A percentile compares a stretch with the other conserved stretches of the same genome.
These are phyloP conservation scores for Suillia variegata DNA, from an alignment of 2,888 invertebrate genomes.

Conservation along the genomic window DNA sequence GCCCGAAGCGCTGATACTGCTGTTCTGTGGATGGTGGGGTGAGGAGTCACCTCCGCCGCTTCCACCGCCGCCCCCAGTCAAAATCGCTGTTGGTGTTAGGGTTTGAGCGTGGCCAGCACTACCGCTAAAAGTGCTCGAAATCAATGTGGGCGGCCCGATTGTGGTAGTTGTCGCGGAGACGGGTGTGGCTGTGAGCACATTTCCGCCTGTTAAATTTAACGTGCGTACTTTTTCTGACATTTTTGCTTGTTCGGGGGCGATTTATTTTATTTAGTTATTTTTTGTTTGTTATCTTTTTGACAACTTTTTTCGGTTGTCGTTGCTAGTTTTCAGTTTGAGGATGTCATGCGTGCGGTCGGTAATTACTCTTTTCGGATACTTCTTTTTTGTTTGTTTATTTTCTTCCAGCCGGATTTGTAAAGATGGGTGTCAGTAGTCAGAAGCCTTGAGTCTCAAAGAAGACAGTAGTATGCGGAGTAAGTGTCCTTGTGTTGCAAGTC, in stretches of 20 bases:
- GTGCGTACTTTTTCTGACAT: conserved; percentile 18
- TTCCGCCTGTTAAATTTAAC: conserved; percentile 13
- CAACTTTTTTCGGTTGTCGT: too few relatives aligned
- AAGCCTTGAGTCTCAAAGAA: background rate
- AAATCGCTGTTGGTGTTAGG: conserved; percentile 7
- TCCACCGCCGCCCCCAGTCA: conserved; percentile 26
- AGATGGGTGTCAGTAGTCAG: background rate
- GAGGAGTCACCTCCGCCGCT: conserved; percentile 21
- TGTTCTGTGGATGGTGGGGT: conserved; percentile 23
- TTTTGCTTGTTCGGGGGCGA: background rate
- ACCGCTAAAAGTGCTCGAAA: conserved; percentile 16
- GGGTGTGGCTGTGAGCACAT: conserved; percentile 6
- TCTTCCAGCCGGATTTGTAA: too few relatives aligned
- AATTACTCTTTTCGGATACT: too few relatives aligned
- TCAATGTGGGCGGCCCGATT: conserved; percentile 14
- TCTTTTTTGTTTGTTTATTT: background rate
- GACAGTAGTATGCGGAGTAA: background rate
- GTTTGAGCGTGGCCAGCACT: conserved; percentile 6
- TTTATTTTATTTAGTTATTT: too few relatives aligned
- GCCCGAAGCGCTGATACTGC: conserved; percentile 29
- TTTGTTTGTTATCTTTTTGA: too few relatives aligned
- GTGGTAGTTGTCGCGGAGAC: background rate
- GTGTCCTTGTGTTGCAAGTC: background rate
- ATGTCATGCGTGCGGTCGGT: background rate
- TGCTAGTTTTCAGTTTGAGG: background rate